Evolutionary conservation across 1,140 invertebrate genomes (phyloP), one percentile per base, ranked within the genome.

Genomic region (Heliconius congener): DNA sequence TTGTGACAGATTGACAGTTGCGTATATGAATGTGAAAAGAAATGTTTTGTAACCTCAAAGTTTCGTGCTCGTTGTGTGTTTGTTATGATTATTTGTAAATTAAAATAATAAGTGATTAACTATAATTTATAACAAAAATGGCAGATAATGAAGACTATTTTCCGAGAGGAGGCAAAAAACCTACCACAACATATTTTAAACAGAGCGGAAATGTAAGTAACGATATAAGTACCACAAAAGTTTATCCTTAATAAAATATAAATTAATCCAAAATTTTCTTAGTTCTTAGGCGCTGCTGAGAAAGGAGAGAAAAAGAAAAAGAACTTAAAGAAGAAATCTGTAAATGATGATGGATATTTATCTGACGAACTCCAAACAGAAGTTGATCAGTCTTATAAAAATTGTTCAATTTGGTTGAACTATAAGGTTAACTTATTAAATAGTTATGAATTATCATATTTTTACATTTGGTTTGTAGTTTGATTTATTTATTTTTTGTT

Each of bases 101-200:
- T 66, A 13, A 23, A 27, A 27, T 27, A 27, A 3, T 27, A 18
- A 66, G 9, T 5, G 30, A 70, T 73, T 27, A 74, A 74, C 23
- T 34, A 23, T 50, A 66, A 46, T 60, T 78, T 73, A 8, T 71
- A 55, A 23, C 18, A 66, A 16, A 16, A 71, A 83, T 83, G 93
- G 89, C 82, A 60, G 89, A 91, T 46, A 86, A 84, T 18, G 94
- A 95, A 77, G 91, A 94, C 85, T 94, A 94, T 82, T 95, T 95
- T 88, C 95, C 95, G 27, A 89, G 95, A 84, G 95, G 95, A 39
- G 94, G 95, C n/a, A 95, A 93, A 86, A 95, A 95, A 80, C 91
- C 92, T 57, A 93, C 88, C 16, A 82, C 86, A 39, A 90, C 87
- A 81, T 87, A 91, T 83, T 90, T 95, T 79, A 90, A 91, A 76